Conservation (phyloP, 2,113 vertebrate species). For the Rhabdomys dilectus region DNA sequence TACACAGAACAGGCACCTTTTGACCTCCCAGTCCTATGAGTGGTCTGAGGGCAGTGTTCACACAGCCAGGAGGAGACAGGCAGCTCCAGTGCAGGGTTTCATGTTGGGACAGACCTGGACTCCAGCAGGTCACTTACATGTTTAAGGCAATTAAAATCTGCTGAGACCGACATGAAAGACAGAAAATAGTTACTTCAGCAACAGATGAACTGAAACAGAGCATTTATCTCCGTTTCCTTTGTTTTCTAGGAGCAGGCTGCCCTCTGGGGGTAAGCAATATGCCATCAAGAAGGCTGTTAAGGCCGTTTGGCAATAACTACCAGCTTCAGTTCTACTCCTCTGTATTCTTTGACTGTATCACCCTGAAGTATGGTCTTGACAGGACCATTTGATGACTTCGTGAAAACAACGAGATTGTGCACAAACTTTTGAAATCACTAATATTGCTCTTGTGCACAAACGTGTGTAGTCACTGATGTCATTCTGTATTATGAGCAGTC, state of each 20-base stretch:
- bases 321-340: slow-evolving; percentile 57
- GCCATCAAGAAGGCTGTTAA: slow-evolving; percentile 66
- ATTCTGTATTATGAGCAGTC: slow-evolving; percentile 34
- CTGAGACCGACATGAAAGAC: slow-evolving; percentile 45
- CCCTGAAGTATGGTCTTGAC: slow-evolving; percentile 26
- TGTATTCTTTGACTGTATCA: not conserved
- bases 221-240: slow-evolving; percentile 71
- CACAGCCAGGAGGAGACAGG: not conserved
- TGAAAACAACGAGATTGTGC: slow-evolving; percentile 39
- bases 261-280: slow-evolving; percentile 63
- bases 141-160: slow-evolving; percentile 55
- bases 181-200: slow-evolving; percentile 41
- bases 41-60: not conserved
- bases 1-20: not conserved
- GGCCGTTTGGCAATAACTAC: slow-evolving; percentile 67
- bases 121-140: slow-evolving; percentile 5
- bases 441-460: not conserved
- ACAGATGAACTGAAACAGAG: slow-evolving; percentile 49
- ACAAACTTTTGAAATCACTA: slow-evolving; percentile 8
- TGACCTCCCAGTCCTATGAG: not conserved
- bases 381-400: not conserved
- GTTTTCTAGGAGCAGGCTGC: slow-evolving; percentile 72
- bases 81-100: slow-evolving; percentile 27
- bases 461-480: slow-evolving; percentile 51
- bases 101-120: slow-evolving; percentile 42